Conservation (phyloP, 1,140 invertebrate species). For the Ericerus pela region DNA sequence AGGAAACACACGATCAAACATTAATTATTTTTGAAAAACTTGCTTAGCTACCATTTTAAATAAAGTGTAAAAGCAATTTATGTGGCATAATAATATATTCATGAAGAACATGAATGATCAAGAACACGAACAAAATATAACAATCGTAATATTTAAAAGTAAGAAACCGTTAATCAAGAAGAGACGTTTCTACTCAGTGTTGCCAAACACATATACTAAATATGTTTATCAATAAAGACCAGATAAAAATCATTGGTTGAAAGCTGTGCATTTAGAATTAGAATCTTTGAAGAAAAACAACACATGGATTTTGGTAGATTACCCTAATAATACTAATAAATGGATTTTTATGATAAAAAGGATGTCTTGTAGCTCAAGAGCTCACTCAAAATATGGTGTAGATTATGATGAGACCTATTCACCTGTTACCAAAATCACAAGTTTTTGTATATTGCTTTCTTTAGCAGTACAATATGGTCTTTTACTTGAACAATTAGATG, state of each 20-base stretch:
- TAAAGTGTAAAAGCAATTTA: too few relatives aligned
- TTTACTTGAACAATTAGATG: slow-evolving; percentile 29
- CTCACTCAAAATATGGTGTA: slow-evolving; percentile 20
- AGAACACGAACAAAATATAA: too few relatives aligned
- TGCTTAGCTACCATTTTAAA: too few relatives aligned
- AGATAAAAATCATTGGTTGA: slow-evolving; percentile 23
- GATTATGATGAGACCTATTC: slow-evolving; percentile 31
- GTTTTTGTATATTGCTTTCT: slow-evolving; percentile 30
- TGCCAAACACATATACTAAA: too few relatives aligned
- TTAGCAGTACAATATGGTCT: slow-evolving; percentile 28
- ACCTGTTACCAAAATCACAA: slow-evolving; percentile 27
- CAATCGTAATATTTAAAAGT: too few relatives aligned
- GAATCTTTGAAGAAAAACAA: slow-evolving; percentile 28
- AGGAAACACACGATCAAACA: too few relatives aligned
- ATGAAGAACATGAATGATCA: too few relatives aligned
- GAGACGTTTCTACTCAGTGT: too few relatives aligned
- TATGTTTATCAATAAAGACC: too few relatives aligned
- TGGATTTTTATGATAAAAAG: slow-evolving; percentile 25
- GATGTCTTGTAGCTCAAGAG: slow-evolving; percentile 23
- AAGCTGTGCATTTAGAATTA: slow-evolving; percentile 29
- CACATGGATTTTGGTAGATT: slow-evolving; percentile 28
- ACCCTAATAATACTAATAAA: slow-evolving; percentile 26
- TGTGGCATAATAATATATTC: too few relatives aligned
- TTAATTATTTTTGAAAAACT: too few relatives aligned
- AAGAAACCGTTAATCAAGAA: too few relatives aligned